Conservation (phyloP, 2,888 invertebrate species). For the Dryadula phaetusa region DNA sequence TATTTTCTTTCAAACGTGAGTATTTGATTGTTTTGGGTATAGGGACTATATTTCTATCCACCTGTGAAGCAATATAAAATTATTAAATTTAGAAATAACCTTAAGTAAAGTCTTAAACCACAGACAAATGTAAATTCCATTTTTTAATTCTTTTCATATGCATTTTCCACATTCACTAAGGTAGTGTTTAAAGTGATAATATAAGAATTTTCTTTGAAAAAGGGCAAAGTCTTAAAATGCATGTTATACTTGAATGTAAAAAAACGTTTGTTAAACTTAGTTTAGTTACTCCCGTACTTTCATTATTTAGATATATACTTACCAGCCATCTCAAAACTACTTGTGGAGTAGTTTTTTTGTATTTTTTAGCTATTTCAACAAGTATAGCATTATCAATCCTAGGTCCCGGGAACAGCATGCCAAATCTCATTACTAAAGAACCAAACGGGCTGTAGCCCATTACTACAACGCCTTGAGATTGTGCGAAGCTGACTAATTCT, state of each 20-base stretch:
- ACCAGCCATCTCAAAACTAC: constrained; percentile 87
- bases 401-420: constrained; percentile 73
- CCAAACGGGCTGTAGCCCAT: constrained; percentile 89
- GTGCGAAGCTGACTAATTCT: constrained; percentile 86
- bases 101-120: too few relatives aligned
- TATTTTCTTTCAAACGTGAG: constrained; percentile 63
- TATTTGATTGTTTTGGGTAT: constrained; percentile 65
- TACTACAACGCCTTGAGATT: constrained; percentile 83
- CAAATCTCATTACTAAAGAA: constrained; percentile 75
- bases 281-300: too few relatives aligned
- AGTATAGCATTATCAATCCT: constrained; percentile 80
- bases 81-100: too few relatives aligned
- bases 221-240: too few relatives aligned
- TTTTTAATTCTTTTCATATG: too few relatives aligned
- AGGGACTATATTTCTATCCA: constrained; percentile 71
- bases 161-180: too few relatives aligned
- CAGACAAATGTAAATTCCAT: too few relatives aligned
- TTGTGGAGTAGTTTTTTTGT: constrained; percentile 86
- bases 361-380: constrained; percentile 83
- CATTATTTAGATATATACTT: constrained; percentile 48
- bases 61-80: constrained; percentile 54
- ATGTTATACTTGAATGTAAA: too few relatives aligned
- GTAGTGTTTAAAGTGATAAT: too few relatives aligned
- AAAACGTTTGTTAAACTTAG: too few relatives aligned
- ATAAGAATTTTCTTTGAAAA: too few relatives aligned